These are phyloP conservation scores for Tinea pellionella DNA, from an alignment of 2,888 invertebrate species.

Conservation along the genomic window DNA sequence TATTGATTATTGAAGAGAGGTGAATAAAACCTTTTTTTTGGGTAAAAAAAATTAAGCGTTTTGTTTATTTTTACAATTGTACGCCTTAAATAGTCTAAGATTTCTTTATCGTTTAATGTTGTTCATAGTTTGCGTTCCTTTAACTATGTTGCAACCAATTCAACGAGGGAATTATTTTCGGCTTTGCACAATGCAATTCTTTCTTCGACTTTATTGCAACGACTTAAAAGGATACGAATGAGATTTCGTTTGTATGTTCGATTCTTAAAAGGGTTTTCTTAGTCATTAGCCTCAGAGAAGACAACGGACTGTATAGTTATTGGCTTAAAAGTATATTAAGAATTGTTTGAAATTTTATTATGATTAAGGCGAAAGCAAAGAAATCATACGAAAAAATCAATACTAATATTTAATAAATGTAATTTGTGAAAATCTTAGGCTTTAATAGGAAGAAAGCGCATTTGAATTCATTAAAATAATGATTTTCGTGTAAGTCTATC, in stretches of 20 bases:
- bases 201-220: slow-evolving; percentile 5
- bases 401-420: too few relatives aligned
- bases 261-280: slow-evolving; percentile 5
- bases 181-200: slow-evolving; percentile 2
- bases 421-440: too few relatives aligned
- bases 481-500: slow-evolving; percentile 63
- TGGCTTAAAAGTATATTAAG: not conserved
- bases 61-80: slow-evolving; percentile 26
- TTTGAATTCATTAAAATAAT: slow-evolving; percentile 49
- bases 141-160: slow-evolving; percentile 1
- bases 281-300: not conserved
- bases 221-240: slow-evolving; percentile 1
- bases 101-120: slow-evolving; percentile 15
- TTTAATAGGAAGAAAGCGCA: slow-evolving; percentile 31
- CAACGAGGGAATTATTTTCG: slow-evolving; percentile 8
- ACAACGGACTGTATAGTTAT: not conserved
- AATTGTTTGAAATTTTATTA: not conserved
- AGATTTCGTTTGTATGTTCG: not conserved
- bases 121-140: not conserved
- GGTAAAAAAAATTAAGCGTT: too few relatives aligned
- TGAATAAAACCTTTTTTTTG: too few relatives aligned
- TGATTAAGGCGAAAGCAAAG: too few relatives aligned
- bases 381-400: not conserved
- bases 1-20: not conserved
- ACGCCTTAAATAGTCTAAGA: slow-evolving; percentile 18